Conservation (phyloP, 2,888 invertebrate genomes). For the Eristalis intricaria region DNA sequence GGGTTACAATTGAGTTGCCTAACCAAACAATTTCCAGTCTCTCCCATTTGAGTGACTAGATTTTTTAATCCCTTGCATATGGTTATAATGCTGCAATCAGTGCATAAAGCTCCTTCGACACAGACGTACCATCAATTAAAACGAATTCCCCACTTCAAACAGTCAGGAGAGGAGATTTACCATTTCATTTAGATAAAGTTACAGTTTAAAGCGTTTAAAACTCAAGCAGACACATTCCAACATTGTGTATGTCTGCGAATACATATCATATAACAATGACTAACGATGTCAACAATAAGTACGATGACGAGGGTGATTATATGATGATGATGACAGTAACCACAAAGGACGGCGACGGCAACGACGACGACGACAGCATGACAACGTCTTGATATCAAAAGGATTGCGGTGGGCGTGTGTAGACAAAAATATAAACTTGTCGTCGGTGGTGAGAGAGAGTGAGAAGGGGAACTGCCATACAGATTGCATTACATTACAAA, state of each 20-base stretch:
- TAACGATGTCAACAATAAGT: conserved; percentile 66
- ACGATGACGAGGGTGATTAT: conserved; percentile 66
- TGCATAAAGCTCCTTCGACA: too few species aligned
- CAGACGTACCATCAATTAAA: not conserved
- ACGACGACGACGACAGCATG: conserved; percentile 11
- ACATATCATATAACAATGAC: conserved; percentile 70
- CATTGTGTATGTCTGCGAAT: conserved; percentile 9
- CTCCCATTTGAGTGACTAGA: too few species aligned
- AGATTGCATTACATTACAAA: conserved; percentile 66
- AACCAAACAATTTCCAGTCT: too few species aligned
- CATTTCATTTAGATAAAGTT: conserved; percentile 63
- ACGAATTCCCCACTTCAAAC: not conserved
- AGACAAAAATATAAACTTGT: not conserved
- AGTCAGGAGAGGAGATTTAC: not conserved
- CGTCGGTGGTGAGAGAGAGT: conserved; percentile 1
- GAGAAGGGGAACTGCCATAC: conserved; percentile 42
- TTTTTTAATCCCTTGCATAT: too few species aligned
- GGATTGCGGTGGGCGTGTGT: conserved; percentile 40
- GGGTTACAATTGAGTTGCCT: too few species aligned
- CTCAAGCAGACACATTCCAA: conserved; percentile 56
- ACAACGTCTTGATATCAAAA: conserved; percentile 68
- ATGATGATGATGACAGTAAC: conserved; percentile 58
- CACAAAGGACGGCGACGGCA: conserved; percentile 18
- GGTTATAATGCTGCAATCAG: too few species aligned
- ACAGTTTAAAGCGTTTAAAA: conserved; percentile 71